Evolutionary conservation across 2,797 vertebrate species (phyloP), one percentile per base, ranked within the genome.

Genomic region (Amniataba percoides): DNA sequence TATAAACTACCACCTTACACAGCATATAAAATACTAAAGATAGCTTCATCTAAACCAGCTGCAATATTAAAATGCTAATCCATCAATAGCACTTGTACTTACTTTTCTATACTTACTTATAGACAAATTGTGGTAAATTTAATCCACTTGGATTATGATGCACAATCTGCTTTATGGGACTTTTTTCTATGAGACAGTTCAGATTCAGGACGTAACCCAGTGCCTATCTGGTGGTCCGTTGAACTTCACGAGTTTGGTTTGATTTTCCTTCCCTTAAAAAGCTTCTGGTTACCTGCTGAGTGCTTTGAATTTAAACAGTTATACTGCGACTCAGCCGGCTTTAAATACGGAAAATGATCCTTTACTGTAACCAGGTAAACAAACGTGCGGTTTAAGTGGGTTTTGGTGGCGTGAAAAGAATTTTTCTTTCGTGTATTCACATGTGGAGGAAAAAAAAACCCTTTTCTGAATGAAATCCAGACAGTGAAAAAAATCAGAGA

Each of bases 211-310:
- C 39, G 31, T 15, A 9, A 1, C 23, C 45, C 43, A 15, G 0
- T 25, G 2, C 23, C 1, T 39, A 5, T 56, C 51, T 83, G 83
- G 78, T 78, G 78, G 71, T 88, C 71, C 62, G 34, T 19, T 83
- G 53, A 70, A 49, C 36, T 23, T 25, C n/a, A 1, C 14, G 7
- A 5, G 10, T 46, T 52, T 52, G 49, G 67, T 65, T 48, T 48
- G 15, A 39, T 18, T 14, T 27, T 40, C 21, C 14, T 4, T 48
- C 23, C 2, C 25, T 51, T 18, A 0, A 8, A 23, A 40, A 57
- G 15, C 15, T 57, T 25, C 6, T 11, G 23, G 39, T 61, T 43
- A 72, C 70, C 58, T 65, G 55, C 45, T 10, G 45, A 21, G 19
- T 0, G 2, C 9, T 49, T 4, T 23, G 11, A 18, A 34, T 39